These are phyloP conservation scores for Paradoxurus hermaphroditus DNA, from an alignment of 2,113 vertebrate species.

Conservation along the genomic window DNA sequence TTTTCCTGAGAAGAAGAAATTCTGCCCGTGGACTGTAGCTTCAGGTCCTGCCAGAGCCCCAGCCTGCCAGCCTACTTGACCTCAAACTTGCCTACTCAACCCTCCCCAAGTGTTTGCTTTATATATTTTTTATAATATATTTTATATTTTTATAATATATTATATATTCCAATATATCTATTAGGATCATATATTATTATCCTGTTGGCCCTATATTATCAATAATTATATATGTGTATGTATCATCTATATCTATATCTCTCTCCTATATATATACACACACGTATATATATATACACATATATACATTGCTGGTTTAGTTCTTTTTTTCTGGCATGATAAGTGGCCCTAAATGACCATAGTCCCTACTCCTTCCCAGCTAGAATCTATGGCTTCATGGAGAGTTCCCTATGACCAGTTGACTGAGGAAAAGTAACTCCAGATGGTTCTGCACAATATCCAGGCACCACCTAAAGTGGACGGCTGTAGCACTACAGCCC, in stretches of 20 bases:
- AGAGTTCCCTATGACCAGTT: background rate
- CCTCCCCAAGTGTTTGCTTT: background rate
- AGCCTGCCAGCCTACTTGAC: background rate
- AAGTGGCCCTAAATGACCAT: background rate
- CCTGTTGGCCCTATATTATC: background rate
- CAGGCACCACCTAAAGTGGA: background rate
- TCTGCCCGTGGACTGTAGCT: background rate
- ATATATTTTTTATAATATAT: too few species aligned
- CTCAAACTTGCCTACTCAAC: background rate
- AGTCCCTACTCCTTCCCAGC: background rate
- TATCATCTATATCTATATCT: background rate
- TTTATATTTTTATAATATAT: background rate
- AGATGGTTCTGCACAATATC: background rate
- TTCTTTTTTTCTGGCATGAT: background rate
- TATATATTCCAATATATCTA: background rate
- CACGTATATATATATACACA: too few species aligned
- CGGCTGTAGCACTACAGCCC: background rate
- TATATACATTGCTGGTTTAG: background rate
- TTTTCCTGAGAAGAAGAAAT: background rate
- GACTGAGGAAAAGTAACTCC: background rate
- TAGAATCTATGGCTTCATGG: background rate
- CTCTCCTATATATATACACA: too few species aligned
- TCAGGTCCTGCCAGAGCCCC: background rate
- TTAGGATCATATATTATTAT: background rate
- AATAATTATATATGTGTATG: background rate